A percentile compares a stretch with the other conserved stretches of the same genome.
phyloP scores from a whole-genome alignment of 2,797 vertebrate genomes.

The Scarus forsteni region DNA sequence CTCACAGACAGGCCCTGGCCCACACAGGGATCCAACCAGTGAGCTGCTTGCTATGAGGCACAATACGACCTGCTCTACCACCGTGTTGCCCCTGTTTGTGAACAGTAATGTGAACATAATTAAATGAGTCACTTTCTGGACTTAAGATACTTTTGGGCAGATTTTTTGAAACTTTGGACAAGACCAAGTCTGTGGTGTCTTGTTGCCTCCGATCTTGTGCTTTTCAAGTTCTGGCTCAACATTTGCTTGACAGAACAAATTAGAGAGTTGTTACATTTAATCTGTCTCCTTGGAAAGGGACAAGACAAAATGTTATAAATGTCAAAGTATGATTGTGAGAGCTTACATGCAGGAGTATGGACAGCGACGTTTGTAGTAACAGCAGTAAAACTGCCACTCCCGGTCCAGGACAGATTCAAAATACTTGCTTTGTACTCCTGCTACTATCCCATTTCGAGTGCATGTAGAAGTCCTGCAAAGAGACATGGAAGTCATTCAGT shows the following conservation, averaged over 20 bases:
- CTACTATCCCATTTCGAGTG: constrained; percentile 94
- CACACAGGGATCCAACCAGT: too few species aligned
- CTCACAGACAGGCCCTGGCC: too few species aligned
- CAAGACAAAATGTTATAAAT: too few species aligned
- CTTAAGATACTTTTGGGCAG: too few species aligned
- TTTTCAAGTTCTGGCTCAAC: neutral
- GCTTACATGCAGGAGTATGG: constrained; percentile 96
- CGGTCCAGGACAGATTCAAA: constrained; percentile 94
- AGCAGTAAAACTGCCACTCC: constrained; percentile 99
- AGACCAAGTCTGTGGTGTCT: too few species aligned
- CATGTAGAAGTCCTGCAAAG: constrained; percentile 93
- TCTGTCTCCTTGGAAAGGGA: neutral
- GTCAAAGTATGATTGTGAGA: neutral
- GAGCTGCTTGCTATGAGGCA: too few species aligned
- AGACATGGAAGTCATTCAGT: constrained; percentile 33
- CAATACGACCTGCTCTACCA: too few species aligned
- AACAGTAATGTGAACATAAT: too few species aligned
- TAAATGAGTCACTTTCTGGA: too few species aligned
- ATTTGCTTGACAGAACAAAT: neutral
- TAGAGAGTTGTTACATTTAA: neutral
- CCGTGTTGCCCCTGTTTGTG: too few species aligned
- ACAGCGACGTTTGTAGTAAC: constrained; percentile 92
- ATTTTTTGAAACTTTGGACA: too few species aligned
- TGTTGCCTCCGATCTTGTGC: neutral
- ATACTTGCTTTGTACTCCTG: constrained; percentile 96